Evolutionary conservation across 2,888 invertebrate genomes (phyloP).

Genomic region (Calliopum simillimum): DNA sequence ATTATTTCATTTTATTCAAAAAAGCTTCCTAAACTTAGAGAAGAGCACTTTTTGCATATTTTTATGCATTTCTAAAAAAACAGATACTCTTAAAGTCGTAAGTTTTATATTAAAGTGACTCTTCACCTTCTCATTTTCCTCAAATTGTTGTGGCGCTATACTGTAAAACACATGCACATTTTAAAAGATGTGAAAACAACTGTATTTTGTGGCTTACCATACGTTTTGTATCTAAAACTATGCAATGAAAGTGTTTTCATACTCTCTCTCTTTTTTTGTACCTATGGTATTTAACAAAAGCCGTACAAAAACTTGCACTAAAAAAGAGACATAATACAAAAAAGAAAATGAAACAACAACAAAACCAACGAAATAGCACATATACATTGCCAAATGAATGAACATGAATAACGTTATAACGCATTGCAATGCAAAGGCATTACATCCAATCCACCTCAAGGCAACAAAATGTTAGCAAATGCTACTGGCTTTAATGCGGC

Average conservation of each 20-base stretch:
- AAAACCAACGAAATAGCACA: not conserved
- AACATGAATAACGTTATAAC: slow-evolving; percentile 16
- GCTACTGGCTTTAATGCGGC: too few relatives aligned
- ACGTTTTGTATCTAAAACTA: slow-evolving; percentile 1
- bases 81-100: too few relatives aligned
- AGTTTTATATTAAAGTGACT: too few relatives aligned
- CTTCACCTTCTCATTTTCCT: too few relatives aligned
- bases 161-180: slow-evolving; percentile 4
- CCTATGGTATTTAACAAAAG: not conserved
- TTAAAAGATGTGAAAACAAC: not conserved
- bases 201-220: slow-evolving; percentile 8
- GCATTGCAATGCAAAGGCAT: not conserved
- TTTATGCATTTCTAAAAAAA: too few relatives aligned
- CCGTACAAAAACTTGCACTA: not conserved
- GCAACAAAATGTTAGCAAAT: not conserved
- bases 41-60: too few relatives aligned
- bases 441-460: not conserved
- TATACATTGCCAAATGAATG: not conserved
- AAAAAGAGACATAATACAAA: not conserved
- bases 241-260: not conserved
- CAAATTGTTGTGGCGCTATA: too few relatives aligned
- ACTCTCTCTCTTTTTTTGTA: not conserved
- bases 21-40: too few relatives aligned
- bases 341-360: not conserved
- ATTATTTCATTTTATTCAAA: too few relatives aligned